Evolutionary conservation across 2,797 vertebrate genomes (phyloP).

Genomic region (Crocidura indochinensis): DNA sequence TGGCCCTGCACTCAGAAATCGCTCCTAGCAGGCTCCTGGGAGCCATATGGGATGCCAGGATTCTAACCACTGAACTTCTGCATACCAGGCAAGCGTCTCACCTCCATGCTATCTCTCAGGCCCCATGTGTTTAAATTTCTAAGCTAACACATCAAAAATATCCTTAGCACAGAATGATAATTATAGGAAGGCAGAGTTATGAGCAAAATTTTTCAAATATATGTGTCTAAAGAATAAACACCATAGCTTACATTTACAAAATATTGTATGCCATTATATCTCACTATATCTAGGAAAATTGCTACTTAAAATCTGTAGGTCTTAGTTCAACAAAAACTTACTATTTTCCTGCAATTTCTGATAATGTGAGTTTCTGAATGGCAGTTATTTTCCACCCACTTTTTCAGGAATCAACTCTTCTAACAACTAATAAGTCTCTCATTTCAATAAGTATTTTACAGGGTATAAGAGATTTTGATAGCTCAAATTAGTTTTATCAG

Average conservation of each 20-base stretch:
- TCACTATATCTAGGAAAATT: constrained; percentile 10
- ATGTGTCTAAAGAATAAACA: not conserved
- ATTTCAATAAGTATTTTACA: not conserved
- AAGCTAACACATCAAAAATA: not conserved
- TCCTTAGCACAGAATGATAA: not conserved
- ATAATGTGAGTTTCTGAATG: not conserved
- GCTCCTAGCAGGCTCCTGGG: too few species aligned
- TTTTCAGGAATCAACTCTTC: not conserved
- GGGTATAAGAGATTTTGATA: constrained; percentile 15
- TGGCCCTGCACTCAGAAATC: too few species aligned
- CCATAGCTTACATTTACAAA: not conserved
- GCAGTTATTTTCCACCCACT: not conserved
- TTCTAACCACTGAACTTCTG: too few species aligned
- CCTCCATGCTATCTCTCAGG: too few species aligned
- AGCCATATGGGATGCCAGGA: too few species aligned
- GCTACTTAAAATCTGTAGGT: not conserved
- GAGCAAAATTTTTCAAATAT: not conserved
- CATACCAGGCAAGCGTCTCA: too few species aligned
- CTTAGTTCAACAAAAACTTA: not conserved
- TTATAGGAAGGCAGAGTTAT: not conserved
- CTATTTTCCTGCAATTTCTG: not conserved
- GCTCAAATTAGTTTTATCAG: not conserved
- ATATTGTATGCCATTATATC: not conserved
- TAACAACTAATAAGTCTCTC: not conserved
- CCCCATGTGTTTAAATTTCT: too few species aligned